Base-by-base conservation (phyloP, 2,888 invertebrate genomes). In the Lordiphosa fenestrarum region DNA sequence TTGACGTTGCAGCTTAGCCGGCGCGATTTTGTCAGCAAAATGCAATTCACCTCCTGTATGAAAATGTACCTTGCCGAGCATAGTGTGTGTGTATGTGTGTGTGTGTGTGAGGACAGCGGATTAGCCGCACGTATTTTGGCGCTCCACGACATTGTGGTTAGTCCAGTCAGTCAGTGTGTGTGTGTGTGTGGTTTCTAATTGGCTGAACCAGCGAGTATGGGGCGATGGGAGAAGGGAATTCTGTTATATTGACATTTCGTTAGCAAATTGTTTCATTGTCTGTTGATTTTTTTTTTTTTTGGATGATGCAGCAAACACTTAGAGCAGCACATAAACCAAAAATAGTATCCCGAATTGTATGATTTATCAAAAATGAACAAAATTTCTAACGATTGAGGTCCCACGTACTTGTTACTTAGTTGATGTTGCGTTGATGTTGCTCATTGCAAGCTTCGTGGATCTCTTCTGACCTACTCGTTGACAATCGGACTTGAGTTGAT, bases 1-100 rank as follows among this genome's bases (percentile, higher is more conserved):
- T 77, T 77, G 64, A 73, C 73, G 71, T 73, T 73, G 52, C 57
- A 73, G 77, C 81, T 84, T 71, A 84, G 71, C 71, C 47, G 50
- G 44, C 56, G 44, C 54, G 72, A 72, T 72, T 82, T 70, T 66
- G 64, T 46, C 53, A 59, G 71, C 39, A 59, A 30, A 30, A 30
- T 57, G 53, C 54, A 25, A 59, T 9, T 42, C 51, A 19, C 33
- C 53, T 44, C 23, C 7, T 42, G 37, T 35, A n/a, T 36, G 15
- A 42, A 42, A 42, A 42, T 42, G 30, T 46, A 13, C 6, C 13
- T 25, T 23, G 15, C 58, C 6, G 25, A 25, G 6, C 25, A 25
- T 25, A 25, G 25, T 6, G 25, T 30, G 30, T 30, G 7, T 30
- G 48, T 40, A 21, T 42, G 46, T n/a, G 25, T 6, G 25, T 30